Evolutionary conservation across 1,140 invertebrate species (phyloP).

Genomic region (Archivesica marissinica): DNA sequence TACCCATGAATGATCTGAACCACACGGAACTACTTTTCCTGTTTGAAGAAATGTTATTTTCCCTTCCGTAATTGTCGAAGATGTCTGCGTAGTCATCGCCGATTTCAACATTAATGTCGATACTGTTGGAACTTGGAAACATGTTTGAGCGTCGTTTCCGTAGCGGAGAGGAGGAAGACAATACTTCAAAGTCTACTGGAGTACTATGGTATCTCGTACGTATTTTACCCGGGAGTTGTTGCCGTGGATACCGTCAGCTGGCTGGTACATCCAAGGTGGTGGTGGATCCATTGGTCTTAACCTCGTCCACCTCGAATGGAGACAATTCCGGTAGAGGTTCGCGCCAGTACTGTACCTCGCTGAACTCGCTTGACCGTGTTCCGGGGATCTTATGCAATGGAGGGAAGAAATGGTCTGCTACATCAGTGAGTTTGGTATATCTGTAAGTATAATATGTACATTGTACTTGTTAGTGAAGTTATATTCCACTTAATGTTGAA

Average conservation of each 20-base stretch:
- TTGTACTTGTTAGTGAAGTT: too few species aligned
- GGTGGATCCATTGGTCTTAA: background rate
- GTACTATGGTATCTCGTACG: constrained; percentile 16
- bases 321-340: constrained; percentile 89
- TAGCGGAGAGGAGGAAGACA: constrained; percentile 38
- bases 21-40: constrained; percentile 44
- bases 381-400: constrained; percentile 81
- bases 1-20: constrained; percentile 36
- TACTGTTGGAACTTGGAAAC: constrained; percentile 68
- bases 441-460: too few species aligned
- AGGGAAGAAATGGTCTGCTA: constrained; percentile 98
- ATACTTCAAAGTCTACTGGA: constrained; percentile 29
- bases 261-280: background rate
- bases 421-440: constrained; percentile 95
- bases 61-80: constrained; percentile 45
- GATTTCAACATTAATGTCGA: constrained; percentile 60
- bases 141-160: background rate
- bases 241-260: constrained; percentile 48
- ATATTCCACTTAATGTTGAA: too few species aligned
- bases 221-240: constrained; percentile 37
- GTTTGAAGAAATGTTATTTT: constrained; percentile 10
- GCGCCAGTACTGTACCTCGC: constrained; percentile 95
- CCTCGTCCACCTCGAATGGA: constrained; percentile 45
- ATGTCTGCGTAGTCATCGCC: background rate
- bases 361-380: constrained; percentile 89